phyloP scores from a whole-genome alignment of 2,113 vertebrate species.

The Neodontobutis hainanensis region DNA sequence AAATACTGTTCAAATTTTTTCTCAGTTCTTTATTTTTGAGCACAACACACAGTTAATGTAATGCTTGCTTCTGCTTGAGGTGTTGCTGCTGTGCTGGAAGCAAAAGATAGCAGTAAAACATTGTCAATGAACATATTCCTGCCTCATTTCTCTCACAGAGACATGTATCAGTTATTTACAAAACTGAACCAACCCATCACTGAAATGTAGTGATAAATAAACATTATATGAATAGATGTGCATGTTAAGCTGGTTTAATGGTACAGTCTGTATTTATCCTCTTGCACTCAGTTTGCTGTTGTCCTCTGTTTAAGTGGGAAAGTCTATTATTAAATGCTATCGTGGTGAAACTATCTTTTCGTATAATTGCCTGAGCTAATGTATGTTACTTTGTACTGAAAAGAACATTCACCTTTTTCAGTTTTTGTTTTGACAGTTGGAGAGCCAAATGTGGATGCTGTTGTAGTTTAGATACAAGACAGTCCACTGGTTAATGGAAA shows the following conservation, averaged over 20 bases:
- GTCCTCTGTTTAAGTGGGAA: constrained; percentile 7
- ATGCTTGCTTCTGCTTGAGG: neutral
- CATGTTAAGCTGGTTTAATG: constrained; percentile 13
- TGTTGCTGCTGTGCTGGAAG: neutral
- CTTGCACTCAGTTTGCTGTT: constrained; percentile 5
- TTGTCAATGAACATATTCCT: neutral
- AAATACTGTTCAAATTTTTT: too few relatives aligned
- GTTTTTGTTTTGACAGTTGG: constrained; percentile 3
- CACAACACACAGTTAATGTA: too few relatives aligned
- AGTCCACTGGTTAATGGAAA: neutral
- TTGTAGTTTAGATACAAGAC: neutral
- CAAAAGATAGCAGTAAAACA: neutral
- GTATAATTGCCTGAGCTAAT: constrained; percentile 15
- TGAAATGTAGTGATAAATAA: neutral
- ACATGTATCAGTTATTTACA: neutral
- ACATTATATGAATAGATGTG: too few relatives aligned
- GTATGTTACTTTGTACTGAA: neutral
- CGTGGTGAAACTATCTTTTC: constrained; percentile 20
- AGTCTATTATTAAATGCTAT: constrained; percentile 25
- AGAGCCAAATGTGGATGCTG: neutral
- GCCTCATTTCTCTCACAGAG: neutral
- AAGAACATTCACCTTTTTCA: neutral
- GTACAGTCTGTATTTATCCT: neutral
- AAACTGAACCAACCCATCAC: neutral
- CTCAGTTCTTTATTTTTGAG: neutral